Conservation (phyloP, 2,113 vertebrate species). For the Girardinichthys multiradiatus region DNA sequence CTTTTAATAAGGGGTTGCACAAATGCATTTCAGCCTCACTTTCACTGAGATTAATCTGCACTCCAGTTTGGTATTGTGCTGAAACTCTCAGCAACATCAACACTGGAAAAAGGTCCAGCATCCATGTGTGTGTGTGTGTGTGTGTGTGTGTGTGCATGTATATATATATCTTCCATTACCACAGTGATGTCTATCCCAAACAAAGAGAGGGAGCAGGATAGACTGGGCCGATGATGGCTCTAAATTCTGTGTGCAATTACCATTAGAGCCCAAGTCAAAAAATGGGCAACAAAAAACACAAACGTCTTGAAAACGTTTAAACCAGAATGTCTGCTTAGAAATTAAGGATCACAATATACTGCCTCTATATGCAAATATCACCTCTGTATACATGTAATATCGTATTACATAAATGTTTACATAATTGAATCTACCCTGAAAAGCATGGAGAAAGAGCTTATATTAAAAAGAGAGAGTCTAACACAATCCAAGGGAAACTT, state of each 20-base stretch:
- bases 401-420: slow-evolving; percentile 78
- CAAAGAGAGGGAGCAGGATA: slow-evolving; percentile 67
- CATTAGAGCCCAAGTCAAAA: slow-evolving; percentile 57
- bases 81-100: slow-evolving; percentile 47
- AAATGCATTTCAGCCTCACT: slow-evolving; percentile 66
- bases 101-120: slow-evolving; percentile 57
- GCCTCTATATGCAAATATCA: slow-evolving; percentile 79
- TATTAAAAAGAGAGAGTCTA: slow-evolving; percentile 76
- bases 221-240: slow-evolving; percentile 72
- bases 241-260: slow-evolving; percentile 75
- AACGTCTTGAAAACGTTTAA: slow-evolving; percentile 44
- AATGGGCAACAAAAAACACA: slow-evolving; percentile 58
- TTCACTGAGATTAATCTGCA: slow-evolving; percentile 39
- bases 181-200: slow-evolving; percentile 79
- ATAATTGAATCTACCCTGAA: slow-evolving; percentile 68
- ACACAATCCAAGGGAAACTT: slow-evolving; percentile 79
- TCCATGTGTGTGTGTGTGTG: slow-evolving; percentile 31
- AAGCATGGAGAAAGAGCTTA: slow-evolving; percentile 74
- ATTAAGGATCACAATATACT: slow-evolving; percentile 76
- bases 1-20: slow-evolving; percentile 73
- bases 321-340: slow-evolving; percentile 65
- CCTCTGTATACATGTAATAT: slow-evolving; percentile 77
- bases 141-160: slow-evolving; percentile 18
- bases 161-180: slow-evolving; percentile 57
- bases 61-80: slow-evolving; percentile 30